Conservation (phyloP, 2,797 vertebrate species). For the Paramormyrops hopkinsi region DNA sequence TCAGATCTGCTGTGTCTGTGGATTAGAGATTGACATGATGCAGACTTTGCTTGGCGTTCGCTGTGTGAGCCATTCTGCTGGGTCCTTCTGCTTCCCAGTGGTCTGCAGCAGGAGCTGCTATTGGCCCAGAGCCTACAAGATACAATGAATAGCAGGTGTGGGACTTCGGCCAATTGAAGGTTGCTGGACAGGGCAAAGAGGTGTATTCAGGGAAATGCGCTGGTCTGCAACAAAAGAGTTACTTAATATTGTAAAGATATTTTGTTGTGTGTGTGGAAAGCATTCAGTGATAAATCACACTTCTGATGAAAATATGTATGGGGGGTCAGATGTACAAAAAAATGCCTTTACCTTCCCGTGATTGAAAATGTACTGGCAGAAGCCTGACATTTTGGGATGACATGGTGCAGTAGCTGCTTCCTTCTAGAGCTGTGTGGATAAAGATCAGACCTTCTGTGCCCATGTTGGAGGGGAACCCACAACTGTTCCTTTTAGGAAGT, state of each 20-base stretch:
- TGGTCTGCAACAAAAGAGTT: neutral
- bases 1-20: neutral
- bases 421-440: neutral
- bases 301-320: neutral
- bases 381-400: neutral
- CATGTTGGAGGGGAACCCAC: neutral
- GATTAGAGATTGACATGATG: neutral
- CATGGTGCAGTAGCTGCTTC: neutral
- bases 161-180: neutral
- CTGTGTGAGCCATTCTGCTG: neutral
- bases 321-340: neutral
- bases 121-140: neutral
- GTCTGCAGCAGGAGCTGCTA: neutral
- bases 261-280: neutral
- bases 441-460: neutral
- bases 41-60: neutral
- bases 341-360: neutral
- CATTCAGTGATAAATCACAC: neutral
- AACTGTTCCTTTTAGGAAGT: neutral
- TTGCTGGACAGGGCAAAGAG: neutral
- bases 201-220: neutral
- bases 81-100: neutral
- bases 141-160: neutral
- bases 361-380: neutral
- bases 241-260: neutral